Evolutionary conservation across 1,140 invertebrate genomes (phyloP).

Genomic region (Magallana gigas): DNA sequence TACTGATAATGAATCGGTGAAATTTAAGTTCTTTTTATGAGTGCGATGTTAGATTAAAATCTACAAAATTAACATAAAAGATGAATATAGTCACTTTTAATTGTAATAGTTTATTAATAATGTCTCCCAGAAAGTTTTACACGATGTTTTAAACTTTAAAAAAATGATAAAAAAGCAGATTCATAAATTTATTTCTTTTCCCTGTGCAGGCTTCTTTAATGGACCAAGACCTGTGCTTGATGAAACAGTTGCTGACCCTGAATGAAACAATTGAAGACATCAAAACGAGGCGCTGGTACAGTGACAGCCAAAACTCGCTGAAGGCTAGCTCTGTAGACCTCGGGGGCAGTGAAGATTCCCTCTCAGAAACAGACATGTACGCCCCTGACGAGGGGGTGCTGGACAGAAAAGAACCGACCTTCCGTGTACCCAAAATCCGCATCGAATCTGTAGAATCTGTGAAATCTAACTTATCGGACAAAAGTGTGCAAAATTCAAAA

Average conservation of each 20-base stretch:
- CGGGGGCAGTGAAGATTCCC: conserved; percentile 40
- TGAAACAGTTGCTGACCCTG: conserved; percentile 72
- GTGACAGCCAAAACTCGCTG: conserved; percentile 49
- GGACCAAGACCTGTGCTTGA: conserved; percentile 73
- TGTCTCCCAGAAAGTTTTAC: background rate
- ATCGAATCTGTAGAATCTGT: background rate
- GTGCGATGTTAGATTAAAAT: background rate
- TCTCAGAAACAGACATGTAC: conserved; percentile 56
- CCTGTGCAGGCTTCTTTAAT: conserved; percentile 68
- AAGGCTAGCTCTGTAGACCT: conserved; percentile 31
- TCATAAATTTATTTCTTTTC: background rate
- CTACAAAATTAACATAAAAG: background rate
- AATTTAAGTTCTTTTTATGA: background rate
- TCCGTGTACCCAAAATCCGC: background rate
- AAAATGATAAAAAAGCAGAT: background rate
- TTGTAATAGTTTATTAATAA: background rate
- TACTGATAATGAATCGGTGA: background rate
- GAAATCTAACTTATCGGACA: conserved; percentile 11
- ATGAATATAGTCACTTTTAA: background rate
- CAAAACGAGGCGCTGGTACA: conserved; percentile 68
- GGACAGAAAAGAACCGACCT: conserved; percentile 2
- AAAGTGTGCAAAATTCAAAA: conserved; percentile 18
- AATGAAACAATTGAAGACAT: conserved; percentile 74
- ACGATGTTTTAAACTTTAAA: background rate
- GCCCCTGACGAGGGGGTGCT: conserved; percentile 36